phyloP scores from a whole-genome alignment of 2,797 vertebrate species.

The Decapterus maruadsi region DNA sequence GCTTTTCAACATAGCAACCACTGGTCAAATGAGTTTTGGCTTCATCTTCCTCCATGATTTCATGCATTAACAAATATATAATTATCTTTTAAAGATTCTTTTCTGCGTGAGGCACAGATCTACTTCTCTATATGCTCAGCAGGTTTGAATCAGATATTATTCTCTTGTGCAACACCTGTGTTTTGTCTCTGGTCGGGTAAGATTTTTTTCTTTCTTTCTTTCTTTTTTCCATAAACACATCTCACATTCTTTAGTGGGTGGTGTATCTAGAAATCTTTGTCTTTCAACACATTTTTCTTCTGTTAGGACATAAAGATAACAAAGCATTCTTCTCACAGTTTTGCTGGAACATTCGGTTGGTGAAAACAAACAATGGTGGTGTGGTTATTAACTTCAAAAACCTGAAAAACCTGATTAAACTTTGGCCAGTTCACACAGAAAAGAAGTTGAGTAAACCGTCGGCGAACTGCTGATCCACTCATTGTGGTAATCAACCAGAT shows the following conservation, averaged over 20 bases:
- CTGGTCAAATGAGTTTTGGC: conserved; percentile 52
- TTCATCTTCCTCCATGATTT: conserved; percentile 54
- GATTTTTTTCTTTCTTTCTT: conserved; percentile 43
- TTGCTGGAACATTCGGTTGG: conserved; percentile 64
- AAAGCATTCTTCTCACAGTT: conserved; percentile 67
- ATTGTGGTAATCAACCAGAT: conserved; percentile 7
- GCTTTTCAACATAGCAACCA: conserved; percentile 64
- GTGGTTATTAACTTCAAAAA: conserved; percentile 70
- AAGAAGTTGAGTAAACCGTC: conserved; percentile 22
- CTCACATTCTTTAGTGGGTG: conserved; percentile 57
- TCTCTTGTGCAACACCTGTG: conserved; percentile 57
- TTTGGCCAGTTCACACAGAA: conserved; percentile 20
- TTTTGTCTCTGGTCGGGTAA: conserved; percentile 55
- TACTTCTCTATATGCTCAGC: conserved; percentile 19
- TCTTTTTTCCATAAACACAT: conserved; percentile 61
- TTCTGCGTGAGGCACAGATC: background rate
- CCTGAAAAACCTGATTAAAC: conserved; percentile 72
- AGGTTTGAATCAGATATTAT: conserved; percentile 36
- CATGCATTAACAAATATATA: conserved; percentile 54
- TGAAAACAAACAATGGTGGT: conserved; percentile 59
- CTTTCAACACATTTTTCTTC: conserved; percentile 63
- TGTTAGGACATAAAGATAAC: conserved; percentile 60
- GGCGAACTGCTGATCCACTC: conserved; percentile 50
- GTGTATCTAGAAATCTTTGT: conserved; percentile 54
- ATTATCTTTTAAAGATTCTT: conserved; percentile 48